Conservation (phyloP, 2,113 vertebrate genomes). For the Stegastes partitus region DNA sequence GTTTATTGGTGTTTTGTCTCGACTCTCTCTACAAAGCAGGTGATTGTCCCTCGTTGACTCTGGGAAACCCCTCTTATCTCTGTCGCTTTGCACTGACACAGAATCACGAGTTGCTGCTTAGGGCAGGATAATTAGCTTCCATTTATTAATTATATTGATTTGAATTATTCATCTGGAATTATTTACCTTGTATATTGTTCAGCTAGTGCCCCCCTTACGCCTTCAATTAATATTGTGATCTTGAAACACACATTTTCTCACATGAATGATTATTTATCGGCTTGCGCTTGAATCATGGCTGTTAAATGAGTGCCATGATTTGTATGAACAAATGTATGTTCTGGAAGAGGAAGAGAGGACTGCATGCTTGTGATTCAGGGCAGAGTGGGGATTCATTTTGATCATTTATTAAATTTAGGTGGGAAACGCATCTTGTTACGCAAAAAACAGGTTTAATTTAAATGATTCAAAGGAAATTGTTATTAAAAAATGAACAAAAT, state of each 20-base stretch:
- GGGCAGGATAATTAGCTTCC: conserved; percentile 60
- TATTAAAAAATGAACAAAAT: not conserved
- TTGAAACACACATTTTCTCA: conserved; percentile 29
- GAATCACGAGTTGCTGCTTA: conserved; percentile 53
- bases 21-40: conserved; percentile 61
- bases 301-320: not conserved
- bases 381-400: not conserved
- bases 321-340: not conserved
- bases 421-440: not conserved
- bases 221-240: conserved; percentile 32
- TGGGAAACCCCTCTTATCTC: conserved; percentile 55
- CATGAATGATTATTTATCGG: conserved; percentile 26
- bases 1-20: conserved; percentile 58
- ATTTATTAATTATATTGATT: conserved; percentile 72
- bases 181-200: conserved; percentile 39
- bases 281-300: not conserved
- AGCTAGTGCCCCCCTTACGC: conserved; percentile 1
- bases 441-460: not conserved
- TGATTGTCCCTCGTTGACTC: conserved; percentile 74
- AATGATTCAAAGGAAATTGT: not conserved
- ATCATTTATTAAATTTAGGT: not conserved
- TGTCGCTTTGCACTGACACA: conserved; percentile 41
- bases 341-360: not conserved
- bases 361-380: not conserved
- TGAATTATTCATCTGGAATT: conserved; percentile 74